Evolutionary conservation across 2,113 vertebrate species (phyloP).

Genomic region (Heloderma charlesbogerti): DNA sequence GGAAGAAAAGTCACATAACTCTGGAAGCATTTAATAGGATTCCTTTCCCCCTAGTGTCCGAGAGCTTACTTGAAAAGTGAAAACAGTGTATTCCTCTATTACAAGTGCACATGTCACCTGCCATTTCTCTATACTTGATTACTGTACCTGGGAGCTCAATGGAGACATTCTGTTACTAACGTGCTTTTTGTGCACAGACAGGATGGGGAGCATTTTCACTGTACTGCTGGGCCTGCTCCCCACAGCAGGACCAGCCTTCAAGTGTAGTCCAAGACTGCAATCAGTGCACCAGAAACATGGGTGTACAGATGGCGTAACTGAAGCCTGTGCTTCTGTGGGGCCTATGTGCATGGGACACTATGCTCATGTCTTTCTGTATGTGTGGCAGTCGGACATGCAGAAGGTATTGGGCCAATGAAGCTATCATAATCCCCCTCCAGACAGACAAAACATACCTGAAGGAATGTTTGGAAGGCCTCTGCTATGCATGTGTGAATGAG

Average conservation of each 20-base stretch:
- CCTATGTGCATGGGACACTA: neutral
- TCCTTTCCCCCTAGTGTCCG: slow-evolving; percentile 23
- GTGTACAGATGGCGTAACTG: too few relatives aligned
- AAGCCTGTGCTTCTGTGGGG: neutral
- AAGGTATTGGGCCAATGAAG: too few relatives aligned
- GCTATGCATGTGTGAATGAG: neutral
- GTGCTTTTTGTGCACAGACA: neutral
- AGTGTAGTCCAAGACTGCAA: neutral
- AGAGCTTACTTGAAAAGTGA: neutral
- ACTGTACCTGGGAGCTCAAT: neutral
- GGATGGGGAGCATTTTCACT: neutral
- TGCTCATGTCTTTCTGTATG: neutral
- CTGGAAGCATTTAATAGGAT: slow-evolving; percentile 32
- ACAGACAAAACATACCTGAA: neutral
- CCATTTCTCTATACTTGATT: neutral
- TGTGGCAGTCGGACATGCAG: neutral
- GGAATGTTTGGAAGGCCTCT: neutral
- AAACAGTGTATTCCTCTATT: neutral
- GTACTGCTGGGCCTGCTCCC: neutral
- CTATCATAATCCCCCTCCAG: neutral
- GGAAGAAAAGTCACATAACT: slow-evolving; percentile 63
- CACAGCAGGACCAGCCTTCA: neutral
- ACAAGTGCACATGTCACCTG: neutral
- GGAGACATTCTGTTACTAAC: neutral
- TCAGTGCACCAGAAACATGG: neutral